phyloP scores from a whole-genome alignment of 2,113 vertebrate species.

The Raphicerus campestris region DNA sequence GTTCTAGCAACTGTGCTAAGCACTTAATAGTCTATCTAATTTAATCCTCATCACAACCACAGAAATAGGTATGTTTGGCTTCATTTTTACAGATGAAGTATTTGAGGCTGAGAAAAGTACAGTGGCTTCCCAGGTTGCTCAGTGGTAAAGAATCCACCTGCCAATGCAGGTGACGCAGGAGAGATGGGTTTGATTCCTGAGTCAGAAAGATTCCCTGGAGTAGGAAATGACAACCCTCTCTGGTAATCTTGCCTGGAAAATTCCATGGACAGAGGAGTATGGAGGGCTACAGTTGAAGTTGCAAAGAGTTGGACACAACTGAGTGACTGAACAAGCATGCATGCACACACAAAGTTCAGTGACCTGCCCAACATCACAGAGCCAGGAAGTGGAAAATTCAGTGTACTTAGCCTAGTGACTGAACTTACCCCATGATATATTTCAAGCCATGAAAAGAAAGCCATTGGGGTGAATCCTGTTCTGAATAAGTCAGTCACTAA shows the following conservation, averaged over 20 bases:
- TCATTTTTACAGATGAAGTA: conserved; percentile 30
- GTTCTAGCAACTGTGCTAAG: neutral
- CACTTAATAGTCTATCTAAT: neutral
- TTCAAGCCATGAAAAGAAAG: neutral
- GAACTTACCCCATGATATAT: neutral
- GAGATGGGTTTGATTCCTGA: no score
- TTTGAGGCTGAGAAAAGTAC: neutral
- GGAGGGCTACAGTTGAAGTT: no score
- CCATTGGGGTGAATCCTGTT: neutral
- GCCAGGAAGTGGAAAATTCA: neutral
- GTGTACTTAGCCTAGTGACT: neutral
- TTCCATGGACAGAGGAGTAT: no score
- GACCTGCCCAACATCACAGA: neutral
- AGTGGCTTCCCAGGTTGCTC: neutral
- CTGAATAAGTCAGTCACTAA: neutral
- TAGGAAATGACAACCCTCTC: no score
- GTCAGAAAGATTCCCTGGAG: no score
- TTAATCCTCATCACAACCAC: neutral
- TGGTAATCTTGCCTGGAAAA: no score
- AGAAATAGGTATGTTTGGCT: neutral
- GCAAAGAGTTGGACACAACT: neutral
- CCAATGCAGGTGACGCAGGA: no score
- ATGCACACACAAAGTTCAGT: neutral
- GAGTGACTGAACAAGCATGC: neutral
- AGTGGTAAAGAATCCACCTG: no score